phyloP scores from a whole-genome alignment of 2,113 vertebrate species.

The Vombatus ursinus region DNA sequence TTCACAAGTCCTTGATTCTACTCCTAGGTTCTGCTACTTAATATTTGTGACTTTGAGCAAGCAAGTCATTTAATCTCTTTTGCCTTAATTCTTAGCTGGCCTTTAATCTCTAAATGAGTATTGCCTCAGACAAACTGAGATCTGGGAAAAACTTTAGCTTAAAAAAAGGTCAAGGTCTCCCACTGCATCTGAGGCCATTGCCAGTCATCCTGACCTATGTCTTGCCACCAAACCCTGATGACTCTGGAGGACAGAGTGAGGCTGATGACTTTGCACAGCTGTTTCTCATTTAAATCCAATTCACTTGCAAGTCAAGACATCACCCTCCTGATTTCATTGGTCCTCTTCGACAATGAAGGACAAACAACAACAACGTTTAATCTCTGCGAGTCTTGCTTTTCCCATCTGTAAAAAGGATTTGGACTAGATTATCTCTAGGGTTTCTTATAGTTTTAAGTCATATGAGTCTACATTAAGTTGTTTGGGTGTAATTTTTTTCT shows the following conservation, averaged over 20 bases:
- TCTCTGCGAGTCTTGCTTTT: background rate
- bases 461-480: slow-evolving; percentile 59
- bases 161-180: background rate
- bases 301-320: background rate
- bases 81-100: background rate
- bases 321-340: background rate
- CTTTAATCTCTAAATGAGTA: background rate
- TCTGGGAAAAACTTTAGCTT: background rate
- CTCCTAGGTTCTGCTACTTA: background rate
- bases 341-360: background rate
- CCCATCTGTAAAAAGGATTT: slow-evolving; percentile 28
- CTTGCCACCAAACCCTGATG: background rate
- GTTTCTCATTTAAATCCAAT: background rate
- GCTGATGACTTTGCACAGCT: background rate
- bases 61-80: background rate
- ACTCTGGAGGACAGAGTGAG: background rate
- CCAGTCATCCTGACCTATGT: background rate
- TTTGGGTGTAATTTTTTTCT: slow-evolving; percentile 47
- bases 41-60: background rate
- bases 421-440: slow-evolving; percentile 35
- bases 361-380: background rate
- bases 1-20: background rate
- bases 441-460: slow-evolving; percentile 54
- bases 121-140: background rate
- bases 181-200: background rate